Evolutionary conservation across 2,113 vertebrate genomes (phyloP), one percentile per base, ranked within the genome.

Genomic region (Tragelaphus scriptus): DNA sequence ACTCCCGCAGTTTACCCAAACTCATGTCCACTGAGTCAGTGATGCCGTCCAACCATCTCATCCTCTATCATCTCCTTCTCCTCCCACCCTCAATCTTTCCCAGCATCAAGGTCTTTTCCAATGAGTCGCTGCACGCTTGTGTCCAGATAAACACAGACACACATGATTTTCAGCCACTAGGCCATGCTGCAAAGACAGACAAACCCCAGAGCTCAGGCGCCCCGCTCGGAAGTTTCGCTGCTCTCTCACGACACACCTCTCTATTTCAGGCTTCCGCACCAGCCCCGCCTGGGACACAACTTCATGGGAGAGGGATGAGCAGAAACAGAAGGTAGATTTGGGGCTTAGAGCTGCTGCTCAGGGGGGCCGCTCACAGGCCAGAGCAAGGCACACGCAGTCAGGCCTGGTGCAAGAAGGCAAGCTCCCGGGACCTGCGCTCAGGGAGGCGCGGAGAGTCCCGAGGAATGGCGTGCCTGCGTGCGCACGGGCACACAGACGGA

Each of bases 371-470:
- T 28, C 92, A 30, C 47, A 3, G 2, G 44, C 30, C 30, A 51
- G 32, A 51, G 10, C 36, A 40, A 56, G 79, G 28, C 88, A 47
- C 84, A 47, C 21, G 1, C 3, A 2, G 58, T 36, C 59, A 55
- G 68, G 30, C 36, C 44, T 49, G 51, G 36, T 3, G 58, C 11
- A 11, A 8, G 5, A 77, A 17, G 63, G 36, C 17, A 11, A 68
- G 21, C 28, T 6, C 26, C 63, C 4, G 1, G 17, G 30, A 12
- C 21, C 15, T 15, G 44, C 26, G 8, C 1, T 6, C 26, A 79
- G 40, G 75, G 47, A 88, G 5, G 44, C 19, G 19, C 21, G 2
- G 16, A 8, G 21, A 68, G 6, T 2, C 4, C 12, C 0, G 0
- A 56, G 26, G 14, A 75, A 32, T 21, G 8, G 47, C 0, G 0